Conservation (phyloP, 2,888 invertebrate genomes). For the Crematogaster levior region DNA sequence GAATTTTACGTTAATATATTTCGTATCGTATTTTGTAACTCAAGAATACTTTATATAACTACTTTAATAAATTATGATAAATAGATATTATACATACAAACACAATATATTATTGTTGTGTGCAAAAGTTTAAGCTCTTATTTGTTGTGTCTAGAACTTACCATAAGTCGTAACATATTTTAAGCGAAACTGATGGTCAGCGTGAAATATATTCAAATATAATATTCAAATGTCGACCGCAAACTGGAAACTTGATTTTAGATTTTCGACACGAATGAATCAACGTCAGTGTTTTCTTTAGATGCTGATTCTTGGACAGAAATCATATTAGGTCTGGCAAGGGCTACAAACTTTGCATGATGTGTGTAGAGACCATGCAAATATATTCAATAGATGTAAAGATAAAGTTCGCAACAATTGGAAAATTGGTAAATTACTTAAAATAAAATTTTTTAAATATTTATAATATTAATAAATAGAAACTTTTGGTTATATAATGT, state of each 20-base stretch:
- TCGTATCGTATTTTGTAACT: background rate
- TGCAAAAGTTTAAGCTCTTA: slow-evolving; percentile 13
- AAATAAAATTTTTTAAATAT: background rate
- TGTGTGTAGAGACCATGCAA: slow-evolving; percentile 52
- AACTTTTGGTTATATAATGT: background rate
- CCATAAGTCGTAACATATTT: slow-evolving; percentile 27
- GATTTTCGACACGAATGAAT: slow-evolving; percentile 79
- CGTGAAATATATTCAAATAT: slow-evolving; percentile 80
- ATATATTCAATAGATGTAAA: background rate
- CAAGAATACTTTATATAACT: background rate
- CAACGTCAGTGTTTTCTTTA: slow-evolving; percentile 71
- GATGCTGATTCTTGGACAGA: slow-evolving; percentile 63
- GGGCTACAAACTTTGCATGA: slow-evolving; percentile 55
- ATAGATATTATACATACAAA: too few relatives aligned
- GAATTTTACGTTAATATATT: background rate
- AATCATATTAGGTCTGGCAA: slow-evolving; percentile 50
- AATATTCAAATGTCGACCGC: slow-evolving; percentile 82
- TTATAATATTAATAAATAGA: background rate
- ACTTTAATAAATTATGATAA: background rate
- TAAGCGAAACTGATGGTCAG: slow-evolving; percentile 46
- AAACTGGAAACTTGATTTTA: slow-evolving; percentile 80
- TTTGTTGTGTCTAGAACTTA: background rate
- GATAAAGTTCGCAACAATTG: background rate
- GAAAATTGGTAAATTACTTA: background rate
- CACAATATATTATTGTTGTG: background rate